Evolutionary conservation across 1,140 invertebrate genomes (phyloP), one percentile per base, ranked within the genome.

Genomic region (Theocolax elegans): DNA sequence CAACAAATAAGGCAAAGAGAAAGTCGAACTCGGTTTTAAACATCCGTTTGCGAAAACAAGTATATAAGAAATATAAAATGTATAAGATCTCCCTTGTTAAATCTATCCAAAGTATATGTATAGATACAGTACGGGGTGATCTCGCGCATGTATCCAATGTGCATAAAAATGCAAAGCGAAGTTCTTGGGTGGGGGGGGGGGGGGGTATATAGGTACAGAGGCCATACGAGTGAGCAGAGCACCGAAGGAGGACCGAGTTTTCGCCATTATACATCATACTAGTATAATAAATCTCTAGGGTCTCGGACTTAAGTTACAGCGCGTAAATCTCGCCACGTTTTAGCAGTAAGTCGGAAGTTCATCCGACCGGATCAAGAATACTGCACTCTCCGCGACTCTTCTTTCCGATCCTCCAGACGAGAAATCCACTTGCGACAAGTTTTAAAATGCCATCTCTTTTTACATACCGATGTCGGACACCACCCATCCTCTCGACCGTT

Each of bases 251-350:
- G 19, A 46, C 23, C 44, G 42, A 62, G 23, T 62, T 46, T 29
- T 9, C 1, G n/a, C 3, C 21, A 7, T 21, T 62, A 48, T 48
- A 21, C 15, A 31, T n/a, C 19, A 7, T 29, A 10, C 13, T 35
- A 49, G 12, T 13, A 46, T 27, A 58, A 81, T 82, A 86, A 86
- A 86, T 86, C 83, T 82, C 77, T 76, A 15, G 9, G 77, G 79
- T 3, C 25, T 78, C 72, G 73, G 81, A 83, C 80, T 83, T 81
- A 85, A 85, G 80, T 84, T 84, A 77, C 77, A 71, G 75, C 38
- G 7, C 77, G 80, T 84, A 86, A 86, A 85, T 86, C 84, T 85
- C 79, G 70, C 81, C 84, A 85, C 84, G 84, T 86, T 85, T 85
- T 81, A 83, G 81, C 81, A 79, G 77, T 86, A 86, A 85, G 82